Percentiles rank a stretch among this genome's conserved stretches.
phyloP scores from a whole-genome alignment of 1,140 invertebrate genomes.

The Aphidius ervi region DNA sequence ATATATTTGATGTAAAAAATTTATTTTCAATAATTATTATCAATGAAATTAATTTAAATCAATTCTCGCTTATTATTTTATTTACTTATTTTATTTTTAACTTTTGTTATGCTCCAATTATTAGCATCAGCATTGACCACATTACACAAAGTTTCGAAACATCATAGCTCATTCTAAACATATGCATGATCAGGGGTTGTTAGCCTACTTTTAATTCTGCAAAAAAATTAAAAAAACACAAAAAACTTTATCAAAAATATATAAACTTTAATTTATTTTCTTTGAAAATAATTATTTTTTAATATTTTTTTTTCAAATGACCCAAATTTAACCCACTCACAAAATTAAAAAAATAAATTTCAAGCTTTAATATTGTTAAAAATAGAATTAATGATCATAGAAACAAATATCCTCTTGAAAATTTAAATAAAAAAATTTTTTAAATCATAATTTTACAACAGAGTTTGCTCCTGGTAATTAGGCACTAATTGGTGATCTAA shows the following conservation, averaged over 20 bases:
- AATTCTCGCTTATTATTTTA: too few relatives aligned
- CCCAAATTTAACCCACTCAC: background rate
- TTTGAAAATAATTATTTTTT: too few relatives aligned
- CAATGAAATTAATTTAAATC: too few relatives aligned
- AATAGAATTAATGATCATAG: too few relatives aligned
- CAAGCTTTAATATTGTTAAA: too few relatives aligned
- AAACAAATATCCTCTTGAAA: background rate
- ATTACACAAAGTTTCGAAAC: background rate
- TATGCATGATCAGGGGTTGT: background rate
- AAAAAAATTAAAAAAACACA: background rate
- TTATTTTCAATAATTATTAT: too few relatives aligned
- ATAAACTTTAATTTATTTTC: too few relatives aligned
- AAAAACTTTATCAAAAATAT: too few relatives aligned
- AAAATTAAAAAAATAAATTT: background rate
- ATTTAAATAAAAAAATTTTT: background rate
- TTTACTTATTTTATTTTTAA: conserved; percentile 9
- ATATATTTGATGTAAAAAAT: too few relatives aligned
- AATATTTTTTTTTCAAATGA: background rate
- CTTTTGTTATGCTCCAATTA: conserved; percentile 18
- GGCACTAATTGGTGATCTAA: conserved; percentile 6
- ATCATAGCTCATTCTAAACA: conserved; percentile 1
- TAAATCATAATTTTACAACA: background rate
- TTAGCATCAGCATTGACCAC: too few relatives aligned
- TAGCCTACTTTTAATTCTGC: background rate
- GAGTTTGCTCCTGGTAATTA: background rate